Base-by-base conservation (phyloP, 2,888 invertebrate genomes). In the Eilema depressum region DNA sequence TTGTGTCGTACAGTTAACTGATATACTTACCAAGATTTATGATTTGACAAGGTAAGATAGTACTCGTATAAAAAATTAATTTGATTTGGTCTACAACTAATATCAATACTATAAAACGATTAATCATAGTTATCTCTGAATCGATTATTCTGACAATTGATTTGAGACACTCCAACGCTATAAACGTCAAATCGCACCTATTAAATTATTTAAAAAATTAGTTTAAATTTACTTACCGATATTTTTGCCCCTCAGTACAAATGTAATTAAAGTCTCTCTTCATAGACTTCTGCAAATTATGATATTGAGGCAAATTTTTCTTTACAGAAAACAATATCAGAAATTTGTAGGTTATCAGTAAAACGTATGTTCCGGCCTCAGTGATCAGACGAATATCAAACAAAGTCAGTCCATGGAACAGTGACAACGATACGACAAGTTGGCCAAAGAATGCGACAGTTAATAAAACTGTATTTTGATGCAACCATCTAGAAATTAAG, bases 261-360 rank as follows among this genome's bases (percentile, higher is more conserved):
- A 90, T 84, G 68, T 88, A 91, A 56, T 81, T 64, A 76, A 91
- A 92, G 81, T 92, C 92, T 25, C 83, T 83, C 71, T 83, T 81
- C 73, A 92, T 80, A 11, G 81, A 77, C 63, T 73, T 69, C 37
- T 91, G 70, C 0, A 92, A 83, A 26, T 80, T 81, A 28, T 86
- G 78, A 65, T 84, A 92, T 33, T 89, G 79, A 0, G 74, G 68
- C 33, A 85, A 67, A 76, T 92, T 86, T 0, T 66, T 62, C 63
- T 83, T 85, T 2, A 88, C 85, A 37, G 86, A 84, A 1, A 72
- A 76, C 20, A 89, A 62, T 68, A 89, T 88, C 26, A 90, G 57
- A 17, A 91, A 53, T 67, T 86, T 81, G 72, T 92, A 92, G 0
- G 68, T 20, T 47, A 91, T 66, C 17, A 92, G 63, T 8, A 91